Evolutionary conservation across 2,113 vertebrate species (phyloP), one percentile per base, ranked within the genome.

Genomic region (Nothocercus nigrocapillus): DNA sequence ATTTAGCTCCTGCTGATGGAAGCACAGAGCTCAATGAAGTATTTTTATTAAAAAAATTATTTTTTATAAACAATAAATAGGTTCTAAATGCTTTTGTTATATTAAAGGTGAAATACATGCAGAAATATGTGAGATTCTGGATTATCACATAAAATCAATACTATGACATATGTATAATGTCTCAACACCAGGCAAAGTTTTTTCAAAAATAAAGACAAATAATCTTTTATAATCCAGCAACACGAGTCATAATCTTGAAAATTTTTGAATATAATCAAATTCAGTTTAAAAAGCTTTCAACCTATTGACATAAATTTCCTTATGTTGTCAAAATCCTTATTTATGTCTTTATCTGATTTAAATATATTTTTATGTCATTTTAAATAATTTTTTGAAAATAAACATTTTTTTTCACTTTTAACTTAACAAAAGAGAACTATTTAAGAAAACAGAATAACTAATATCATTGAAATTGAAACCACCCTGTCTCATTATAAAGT

Each of bases 401-500:
- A 85, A 82, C 28, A n/a, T 12, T 32, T 5, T 49, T 28, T 87
- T 34, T 36, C 28, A 38, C 8, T 81, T 36, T 21, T 7, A 78
- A 56, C 27, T 75, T 81, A 58, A 69, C 16, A 68, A 38, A 47
- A 34, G 69, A 40, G 77, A 74, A 15, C 30, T 89, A 90, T 25
- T 75, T 93, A 86, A 85, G 74, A 90, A 94, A 94, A 42, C 40
- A 82, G 67, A 44, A 13, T 67, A 34, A 62, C 30, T 77, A 87
- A 90, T 90, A 88, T 88, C 5, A 89, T 34, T 83, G 54, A 64
- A 90, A 80, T 82, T 80, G 19, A 38, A 82, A 45, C 38, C 22
- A 59, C 8, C 13, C 7, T 68, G 34, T 74, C 86, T 95, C 34
- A 67, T 88, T 94, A 93, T 63, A 74, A 94, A 95, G 77, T 91